phyloP scores from a whole-genome alignment of 53 echinoderm and acorn worm genomes.

The Stichopus horrens region DNA sequence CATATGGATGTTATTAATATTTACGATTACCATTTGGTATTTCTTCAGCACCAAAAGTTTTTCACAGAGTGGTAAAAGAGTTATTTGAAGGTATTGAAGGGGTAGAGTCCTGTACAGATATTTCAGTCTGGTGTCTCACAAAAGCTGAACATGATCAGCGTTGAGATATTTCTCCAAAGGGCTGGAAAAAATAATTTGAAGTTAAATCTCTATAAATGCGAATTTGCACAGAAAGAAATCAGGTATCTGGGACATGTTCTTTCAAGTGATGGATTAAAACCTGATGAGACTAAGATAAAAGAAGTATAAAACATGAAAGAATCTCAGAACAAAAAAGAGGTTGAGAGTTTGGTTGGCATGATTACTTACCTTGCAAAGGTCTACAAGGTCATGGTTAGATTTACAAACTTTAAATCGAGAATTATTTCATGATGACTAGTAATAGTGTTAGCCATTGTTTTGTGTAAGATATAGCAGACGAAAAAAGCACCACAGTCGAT shows the following conservation, averaged over 20 bases:
- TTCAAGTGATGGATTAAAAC: constrained; percentile 53
- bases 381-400: not conserved
- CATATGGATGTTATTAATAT: constrained; percentile 1
- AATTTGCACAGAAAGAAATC: constrained; percentile 17
- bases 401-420: no score
- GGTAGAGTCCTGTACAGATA: not conserved
- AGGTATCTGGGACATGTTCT: constrained; percentile 39
- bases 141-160: not conserved
- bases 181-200: constrained; percentile 22
- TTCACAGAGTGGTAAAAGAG: not conserved
- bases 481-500: no score
- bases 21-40: constrained; percentile 9
- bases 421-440: no score
- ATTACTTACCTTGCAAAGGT: constrained; percentile 53
- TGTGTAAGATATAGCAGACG: no score
- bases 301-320: constrained; percentile 39
- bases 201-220: not conserved
- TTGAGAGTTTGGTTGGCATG: constrained; percentile 54
- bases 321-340: constrained; percentile 52
- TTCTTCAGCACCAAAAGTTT: not conserved
- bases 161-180: not conserved
- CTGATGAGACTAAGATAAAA: constrained; percentile 53
- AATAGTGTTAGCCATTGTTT: no score
- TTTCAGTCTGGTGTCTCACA: not conserved
- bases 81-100: constrained; percentile 23